phyloP scores from a whole-genome alignment of 2,888 invertebrate genomes.

The Oscheius onirici region DNA sequence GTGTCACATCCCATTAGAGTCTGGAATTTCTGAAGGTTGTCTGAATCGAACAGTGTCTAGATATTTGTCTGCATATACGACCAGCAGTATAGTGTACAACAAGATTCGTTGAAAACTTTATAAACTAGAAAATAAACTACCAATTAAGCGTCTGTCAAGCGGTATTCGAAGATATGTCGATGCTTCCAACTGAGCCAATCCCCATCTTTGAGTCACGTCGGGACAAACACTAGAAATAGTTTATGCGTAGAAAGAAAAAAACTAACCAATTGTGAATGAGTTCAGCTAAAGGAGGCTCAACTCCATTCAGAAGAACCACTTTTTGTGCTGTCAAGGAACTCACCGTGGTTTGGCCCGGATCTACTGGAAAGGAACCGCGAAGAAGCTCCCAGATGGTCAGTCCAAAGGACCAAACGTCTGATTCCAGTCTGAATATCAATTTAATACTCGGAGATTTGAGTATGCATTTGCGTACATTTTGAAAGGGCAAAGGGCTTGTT shows the following conservation, averaged over 20 bases:
- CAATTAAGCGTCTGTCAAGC: background rate
- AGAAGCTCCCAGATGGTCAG: conserved; percentile 52
- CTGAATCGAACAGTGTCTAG: background rate
- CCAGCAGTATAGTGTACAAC: background rate
- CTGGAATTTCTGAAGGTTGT: background rate
- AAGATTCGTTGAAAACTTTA: background rate
- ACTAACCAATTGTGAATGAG: conserved; percentile 12
- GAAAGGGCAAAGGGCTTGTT: no score
- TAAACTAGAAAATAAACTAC: background rate
- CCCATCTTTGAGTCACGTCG: background rate
- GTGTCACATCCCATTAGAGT: conserved; percentile 3
- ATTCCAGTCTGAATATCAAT: conserved; percentile 26
- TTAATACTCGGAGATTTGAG: no score
- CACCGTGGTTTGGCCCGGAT: background rate
- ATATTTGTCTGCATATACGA: background rate
- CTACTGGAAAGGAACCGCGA: conserved; percentile 41
- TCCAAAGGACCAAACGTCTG: conserved; percentile 59
- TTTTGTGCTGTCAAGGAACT: background rate
- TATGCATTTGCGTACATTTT: no score
- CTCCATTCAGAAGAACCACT: background rate
- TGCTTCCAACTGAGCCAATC: background rate
- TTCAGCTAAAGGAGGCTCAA: background rate
- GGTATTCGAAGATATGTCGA: background rate
- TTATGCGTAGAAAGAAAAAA: background rate
- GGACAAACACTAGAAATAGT: background rate